These are phyloP conservation scores for Chondrilla cf. caribensis DNA, from an alignment of 37 sponge, comb jelly and placozoan genomes.

Conservation along the genomic window DNA sequence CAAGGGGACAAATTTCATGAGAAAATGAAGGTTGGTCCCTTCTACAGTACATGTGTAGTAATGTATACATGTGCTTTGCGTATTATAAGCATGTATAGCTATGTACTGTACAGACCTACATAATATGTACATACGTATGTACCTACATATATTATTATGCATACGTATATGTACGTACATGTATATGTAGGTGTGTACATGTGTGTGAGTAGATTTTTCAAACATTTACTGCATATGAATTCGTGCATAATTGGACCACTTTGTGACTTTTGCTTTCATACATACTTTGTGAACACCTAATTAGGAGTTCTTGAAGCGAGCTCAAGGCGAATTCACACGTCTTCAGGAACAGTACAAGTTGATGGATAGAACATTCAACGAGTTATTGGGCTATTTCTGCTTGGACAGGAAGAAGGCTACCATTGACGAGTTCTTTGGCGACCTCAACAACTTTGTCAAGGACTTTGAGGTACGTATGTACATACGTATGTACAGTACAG, in stretches of 20 bases:
- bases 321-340: slow-evolving; percentile 51
- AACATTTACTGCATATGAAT: neutral
- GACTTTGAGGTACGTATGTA: slow-evolving; percentile 84
- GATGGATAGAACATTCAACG: slow-evolving; percentile 76
- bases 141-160: neutral
- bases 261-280: too few species aligned
- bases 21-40: slow-evolving; percentile 36
- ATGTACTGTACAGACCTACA: too few species aligned
- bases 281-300: too few species aligned
- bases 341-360: slow-evolving; percentile 53
- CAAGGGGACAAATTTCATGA: slow-evolving; percentile 59
- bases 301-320: slow-evolving; percentile 58
- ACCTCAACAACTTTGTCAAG: slow-evolving; percentile 68
- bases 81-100: too few species aligned
- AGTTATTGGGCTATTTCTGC: slow-evolving; percentile 52
- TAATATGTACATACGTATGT: neutral
- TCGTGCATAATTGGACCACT: too few species aligned
- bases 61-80: slow-evolving; percentile 1
- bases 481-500: neutral
- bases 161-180: slow-evolving; percentile 25
- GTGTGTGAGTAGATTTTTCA: neutral
- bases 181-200: slow-evolving; percentile 8
- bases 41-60: neutral
- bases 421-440: slow-evolving; percentile 97
- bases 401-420: slow-evolving; percentile 81